phyloP scores from a whole-genome alignment of 53 echinoderm and acorn worm genomes.

The Luidia sarsii region DNA sequence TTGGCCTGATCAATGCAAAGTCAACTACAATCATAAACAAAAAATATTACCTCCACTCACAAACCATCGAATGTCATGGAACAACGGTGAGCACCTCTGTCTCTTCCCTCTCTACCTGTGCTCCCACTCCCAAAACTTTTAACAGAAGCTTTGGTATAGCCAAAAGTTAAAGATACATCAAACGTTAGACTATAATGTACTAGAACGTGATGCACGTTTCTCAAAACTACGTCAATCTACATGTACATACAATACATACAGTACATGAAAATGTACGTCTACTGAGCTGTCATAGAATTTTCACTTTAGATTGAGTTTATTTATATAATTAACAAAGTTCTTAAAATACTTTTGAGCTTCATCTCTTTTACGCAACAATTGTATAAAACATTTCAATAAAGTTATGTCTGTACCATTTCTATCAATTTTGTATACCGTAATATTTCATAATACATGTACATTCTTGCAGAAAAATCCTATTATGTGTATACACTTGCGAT shows the following conservation, averaged over 20 bases:
- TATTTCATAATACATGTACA: too few species aligned
- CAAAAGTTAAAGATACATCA: constrained; percentile 28
- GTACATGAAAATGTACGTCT: constrained; percentile 1
- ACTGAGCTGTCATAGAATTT: background rate
- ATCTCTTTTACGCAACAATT: background rate
- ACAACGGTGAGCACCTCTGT: too few species aligned
- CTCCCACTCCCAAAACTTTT: too few species aligned
- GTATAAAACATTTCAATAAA: background rate
- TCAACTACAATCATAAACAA: too few species aligned
- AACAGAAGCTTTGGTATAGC: constrained; percentile 42
- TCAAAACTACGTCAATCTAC: constrained; percentile 3
- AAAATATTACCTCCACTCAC: too few species aligned
- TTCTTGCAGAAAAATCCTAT: background rate
- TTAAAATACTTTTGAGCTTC: background rate
- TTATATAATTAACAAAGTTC: background rate
- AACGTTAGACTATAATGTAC: constrained; percentile 9
- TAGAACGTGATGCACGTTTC: background rate
- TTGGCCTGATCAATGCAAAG: too few species aligned
- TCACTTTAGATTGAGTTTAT: background rate
- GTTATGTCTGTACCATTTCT: background rate
- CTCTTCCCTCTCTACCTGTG: too few species aligned
- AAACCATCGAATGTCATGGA: too few species aligned
- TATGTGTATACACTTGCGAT: background rate
- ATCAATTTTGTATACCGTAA: background rate
- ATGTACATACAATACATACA: constrained; percentile 17